Evolutionary conservation across 1,140 invertebrate genomes (phyloP).

Genomic region (Pachypeltis micranthus): DNA sequence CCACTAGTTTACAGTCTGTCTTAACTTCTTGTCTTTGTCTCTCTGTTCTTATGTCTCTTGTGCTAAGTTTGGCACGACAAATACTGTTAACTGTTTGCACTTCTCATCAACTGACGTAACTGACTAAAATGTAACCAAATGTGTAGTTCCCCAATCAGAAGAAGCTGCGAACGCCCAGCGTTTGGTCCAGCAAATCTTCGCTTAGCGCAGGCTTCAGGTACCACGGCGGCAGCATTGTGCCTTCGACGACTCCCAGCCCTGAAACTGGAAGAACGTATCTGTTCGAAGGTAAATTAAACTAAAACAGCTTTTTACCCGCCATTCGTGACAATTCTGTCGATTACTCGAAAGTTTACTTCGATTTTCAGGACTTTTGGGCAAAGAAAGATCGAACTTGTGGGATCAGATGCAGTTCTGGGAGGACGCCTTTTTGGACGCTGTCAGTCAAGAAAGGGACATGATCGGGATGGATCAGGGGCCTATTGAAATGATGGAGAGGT

Average conservation of each 20-base stretch:
- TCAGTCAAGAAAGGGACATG: constrained; percentile 96
- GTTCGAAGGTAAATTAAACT: constrained; percentile 59
- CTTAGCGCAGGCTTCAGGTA: constrained; percentile 78
- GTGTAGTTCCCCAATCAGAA: constrained; percentile 36
- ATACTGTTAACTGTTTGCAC: too few relatives aligned
- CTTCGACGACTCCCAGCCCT: constrained; percentile 65
- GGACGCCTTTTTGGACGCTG: constrained; percentile 95
- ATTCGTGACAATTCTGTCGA: background rate
- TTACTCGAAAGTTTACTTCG: background rate
- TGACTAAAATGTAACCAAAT: background rate
- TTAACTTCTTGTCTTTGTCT: too few relatives aligned
- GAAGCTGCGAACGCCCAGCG: constrained; percentile 70
- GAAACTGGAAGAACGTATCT: constrained; percentile 79
- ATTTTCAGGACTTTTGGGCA: constrained; percentile 40
- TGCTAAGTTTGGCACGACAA: too few relatives aligned
- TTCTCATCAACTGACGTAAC: too few relatives aligned
- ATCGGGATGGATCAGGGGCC: constrained; percentile 99
- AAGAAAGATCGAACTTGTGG: constrained; percentile 81
- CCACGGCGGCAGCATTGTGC: constrained; percentile 75
- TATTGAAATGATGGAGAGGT: constrained; percentile 97
- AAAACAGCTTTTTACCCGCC: too few relatives aligned
- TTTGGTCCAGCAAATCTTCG: constrained; percentile 87
- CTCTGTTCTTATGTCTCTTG: too few relatives aligned
- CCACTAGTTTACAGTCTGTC: too few relatives aligned
- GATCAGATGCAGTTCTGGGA: constrained; percentile 99